phyloP scores from a whole-genome alignment of 2,888 invertebrate genomes.

The Pyrochroa serraticornis region DNA sequence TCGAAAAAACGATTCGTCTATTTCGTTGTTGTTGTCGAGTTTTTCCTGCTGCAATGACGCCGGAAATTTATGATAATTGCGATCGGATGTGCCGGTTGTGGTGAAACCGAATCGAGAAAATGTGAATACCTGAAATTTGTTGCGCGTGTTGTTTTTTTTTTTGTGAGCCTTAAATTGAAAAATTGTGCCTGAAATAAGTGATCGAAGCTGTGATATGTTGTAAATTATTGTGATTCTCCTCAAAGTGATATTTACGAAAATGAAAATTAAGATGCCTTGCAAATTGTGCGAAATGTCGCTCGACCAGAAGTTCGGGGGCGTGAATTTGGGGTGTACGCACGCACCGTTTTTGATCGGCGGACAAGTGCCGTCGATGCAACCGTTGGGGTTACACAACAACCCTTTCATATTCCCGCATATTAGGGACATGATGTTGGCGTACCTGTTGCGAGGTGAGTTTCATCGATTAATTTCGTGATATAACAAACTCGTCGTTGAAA shows the following conservation, averaged over 20 bases:
- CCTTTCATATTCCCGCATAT: conserved; percentile 64
- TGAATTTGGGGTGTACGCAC: conserved; percentile 49
- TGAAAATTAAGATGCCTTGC: conserved; percentile 55
- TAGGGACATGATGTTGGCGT: conserved; percentile 70
- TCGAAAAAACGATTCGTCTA: conserved; percentile 16
- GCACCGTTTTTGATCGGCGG: conserved; percentile 43
- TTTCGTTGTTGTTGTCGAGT: conserved; percentile 6
- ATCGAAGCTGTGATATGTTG: conserved; percentile 25
- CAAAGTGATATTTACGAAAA: conserved; percentile 39
- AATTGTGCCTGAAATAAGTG: conserved; percentile 18
- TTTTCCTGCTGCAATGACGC: conserved; percentile 20
- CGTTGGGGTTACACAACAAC: conserved; percentile 56
- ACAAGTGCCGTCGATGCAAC: conserved; percentile 44
- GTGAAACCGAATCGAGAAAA: conserved; percentile 3
- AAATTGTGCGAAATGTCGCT: conserved; percentile 55
- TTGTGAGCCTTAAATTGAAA: conserved; percentile 1
- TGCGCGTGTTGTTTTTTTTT: conserved; percentile 5
- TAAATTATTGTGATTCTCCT: conserved; percentile 40
- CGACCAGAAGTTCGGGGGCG: conserved; percentile 48
- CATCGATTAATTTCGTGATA: not conserved
- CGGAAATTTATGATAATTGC: conserved; percentile 16
- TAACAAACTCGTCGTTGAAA: not conserved
- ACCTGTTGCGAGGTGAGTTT: conserved; percentile 67
- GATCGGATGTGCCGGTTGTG: conserved; percentile 1
- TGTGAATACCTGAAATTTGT: conserved; percentile 5